These are phyloP conservation scores for Battus philenor DNA, from an alignment of 1,140 invertebrate species.

Conservation along the genomic window DNA sequence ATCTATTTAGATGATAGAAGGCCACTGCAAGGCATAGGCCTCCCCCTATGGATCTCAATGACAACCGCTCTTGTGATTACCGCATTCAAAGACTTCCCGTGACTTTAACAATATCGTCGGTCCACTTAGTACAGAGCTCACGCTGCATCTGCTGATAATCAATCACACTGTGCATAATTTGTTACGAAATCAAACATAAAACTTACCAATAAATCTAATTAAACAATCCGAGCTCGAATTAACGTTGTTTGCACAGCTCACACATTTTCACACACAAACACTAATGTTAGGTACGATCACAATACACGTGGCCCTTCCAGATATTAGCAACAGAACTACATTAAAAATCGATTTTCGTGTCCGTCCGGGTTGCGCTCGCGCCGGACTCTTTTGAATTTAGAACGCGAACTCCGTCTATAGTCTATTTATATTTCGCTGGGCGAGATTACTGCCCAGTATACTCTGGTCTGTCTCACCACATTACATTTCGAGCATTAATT, in stretches of 20 bases:
- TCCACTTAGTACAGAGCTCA: too few species aligned
- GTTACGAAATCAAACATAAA: too few species aligned
- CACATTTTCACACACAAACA: slow-evolving; percentile 50
- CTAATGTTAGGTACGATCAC: not conserved
- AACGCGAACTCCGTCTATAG: slow-evolving; percentile 27
- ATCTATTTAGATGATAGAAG: too few species aligned
- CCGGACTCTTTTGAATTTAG: slow-evolving; percentile 54
- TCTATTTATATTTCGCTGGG: slow-evolving; percentile 63
- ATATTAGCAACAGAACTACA: slow-evolving; percentile 36
- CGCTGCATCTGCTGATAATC: too few species aligned
- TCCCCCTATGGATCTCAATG: too few species aligned
- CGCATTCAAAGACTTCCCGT: too few species aligned
- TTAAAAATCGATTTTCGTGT: slow-evolving; percentile 34
- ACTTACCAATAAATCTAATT: too few species aligned
- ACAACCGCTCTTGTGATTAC: too few species aligned
- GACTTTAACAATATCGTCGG: too few species aligned
- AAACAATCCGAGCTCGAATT: slow-evolving; percentile 28
- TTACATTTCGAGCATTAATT: not conserved
- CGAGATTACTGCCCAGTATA: slow-evolving; percentile 25
- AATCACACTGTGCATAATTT: too few species aligned
- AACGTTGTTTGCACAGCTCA: slow-evolving; percentile 52
- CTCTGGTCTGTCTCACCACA: slow-evolving; percentile 21
- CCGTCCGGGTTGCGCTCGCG: slow-evolving; percentile 47
- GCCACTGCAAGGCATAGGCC: too few species aligned
- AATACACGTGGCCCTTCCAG: slow-evolving; percentile 48